phyloP scores from a whole-genome alignment of 1,140 invertebrate species.

The Ceratina japonica region DNA sequence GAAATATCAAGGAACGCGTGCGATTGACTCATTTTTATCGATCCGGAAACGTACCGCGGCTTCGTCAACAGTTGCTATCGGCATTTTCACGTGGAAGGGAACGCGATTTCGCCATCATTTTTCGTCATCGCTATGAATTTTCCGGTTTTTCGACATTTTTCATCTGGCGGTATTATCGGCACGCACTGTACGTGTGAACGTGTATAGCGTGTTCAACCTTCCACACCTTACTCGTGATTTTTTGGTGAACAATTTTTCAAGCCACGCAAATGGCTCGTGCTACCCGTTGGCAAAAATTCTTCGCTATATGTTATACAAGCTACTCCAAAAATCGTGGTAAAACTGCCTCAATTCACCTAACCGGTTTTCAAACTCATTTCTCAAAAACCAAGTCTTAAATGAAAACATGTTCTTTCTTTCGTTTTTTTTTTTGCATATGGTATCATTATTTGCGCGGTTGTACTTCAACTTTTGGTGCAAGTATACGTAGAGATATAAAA shows the following conservation, averaged over 20 bases:
- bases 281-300: too few species aligned
- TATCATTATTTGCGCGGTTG: too few species aligned
- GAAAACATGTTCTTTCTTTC: too few species aligned
- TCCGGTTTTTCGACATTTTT: not conserved
- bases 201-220: too few species aligned
- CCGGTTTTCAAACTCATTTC: not conserved
- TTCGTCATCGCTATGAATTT: not conserved
- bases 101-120: not conserved
- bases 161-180: not conserved
- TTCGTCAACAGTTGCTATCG: conserved; percentile 14
- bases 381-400: not conserved
- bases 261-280: not conserved
- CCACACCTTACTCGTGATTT: not conserved
- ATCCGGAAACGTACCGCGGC: not conserved
- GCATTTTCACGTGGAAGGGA: not conserved
- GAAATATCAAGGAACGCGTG: conserved; percentile 5
- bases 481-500: too few species aligned
- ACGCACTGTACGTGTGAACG: not conserved
- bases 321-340: too few species aligned
- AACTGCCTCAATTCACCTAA: too few species aligned
- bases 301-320: not conserved
- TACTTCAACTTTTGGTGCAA: too few species aligned
- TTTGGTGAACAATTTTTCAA: not conserved
- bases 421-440: too few species aligned
- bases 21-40: conserved; percentile 12